Base-by-base conservation (phyloP, 2,888 invertebrate species). In the Rutpela maculata region DNA sequence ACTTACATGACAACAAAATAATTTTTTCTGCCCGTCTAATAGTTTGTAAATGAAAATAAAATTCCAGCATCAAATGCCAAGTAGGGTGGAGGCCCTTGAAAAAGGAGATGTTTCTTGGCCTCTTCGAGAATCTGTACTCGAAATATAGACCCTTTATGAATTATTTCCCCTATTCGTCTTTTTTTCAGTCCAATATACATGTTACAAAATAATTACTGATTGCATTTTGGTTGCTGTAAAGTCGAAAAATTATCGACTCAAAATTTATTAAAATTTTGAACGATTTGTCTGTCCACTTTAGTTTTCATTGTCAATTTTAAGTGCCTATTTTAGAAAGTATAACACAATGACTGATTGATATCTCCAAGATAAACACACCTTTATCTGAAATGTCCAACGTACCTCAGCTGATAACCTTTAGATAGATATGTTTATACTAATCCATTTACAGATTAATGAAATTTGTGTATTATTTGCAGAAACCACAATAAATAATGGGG, bases 391-490 rank as follows among this genome's bases (percentile, higher is more conserved):
- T n/a, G 55, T 26, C 55, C 26, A 55, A 62, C 31, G 22, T 17
- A 62, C n/a, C 63, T 17, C 63, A 72, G 22, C 71, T 72, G 71
- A 72, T 72, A 72, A 72, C 63, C 17, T 63, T 72, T 72, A 50
- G 15, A 38, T 60, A 22, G 50, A 72, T 50, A 72, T 72, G 5
- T 62, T 70, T 71, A 72, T 63, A 72, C 63, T 72, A 63, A 72
- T 72, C 71, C 71, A 59, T 19, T 17, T 55, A 4, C 22, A 50
- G 62, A 62, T 63, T 72, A 72, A 72, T 62, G 31, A 63, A 26
- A 72, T 59, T 50, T 26, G n/a, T 70, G 35, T 38, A 35, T 50
- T 71, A 19, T 55, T 72, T 72, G 50, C 71, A 72, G 71, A 62
- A 63, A 26, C 17, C 19, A 15, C 18, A 18, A 38, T 38, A 72